Percentiles rank a stretch among this genome's conserved stretches.
These are phyloP conservation scores for Hydropsyche betteni DNA, from an alignment of 2,888 invertebrate genomes.

Conservation along the genomic window DNA sequence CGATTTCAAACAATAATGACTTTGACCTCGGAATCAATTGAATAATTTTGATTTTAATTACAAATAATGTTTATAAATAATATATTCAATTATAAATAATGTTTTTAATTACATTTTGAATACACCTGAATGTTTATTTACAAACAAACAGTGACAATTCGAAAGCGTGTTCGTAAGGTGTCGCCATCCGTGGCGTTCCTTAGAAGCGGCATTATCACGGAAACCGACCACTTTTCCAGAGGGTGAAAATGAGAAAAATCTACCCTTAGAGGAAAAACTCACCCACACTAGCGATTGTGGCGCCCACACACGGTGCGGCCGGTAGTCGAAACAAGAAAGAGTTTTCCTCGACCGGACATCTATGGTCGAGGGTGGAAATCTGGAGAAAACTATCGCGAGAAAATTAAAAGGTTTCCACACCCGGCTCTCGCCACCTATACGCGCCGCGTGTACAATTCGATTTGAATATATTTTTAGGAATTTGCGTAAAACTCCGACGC, in stretches of 20 bases:
- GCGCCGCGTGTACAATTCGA: no score
- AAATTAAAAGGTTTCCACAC: constrained; percentile 6
- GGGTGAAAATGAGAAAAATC: constrained; percentile 38
- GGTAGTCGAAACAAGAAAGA: constrained; percentile 34
- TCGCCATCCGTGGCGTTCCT: constrained; percentile 38
- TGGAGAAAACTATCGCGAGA: constrained; percentile 7
- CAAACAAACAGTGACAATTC: background rate
- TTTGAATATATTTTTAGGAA: no score
- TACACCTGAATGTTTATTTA: background rate
- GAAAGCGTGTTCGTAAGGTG: background rate
- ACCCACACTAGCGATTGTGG: constrained; percentile 33
- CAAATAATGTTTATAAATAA: no score
- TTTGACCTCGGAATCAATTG: no score
- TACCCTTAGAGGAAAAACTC: constrained; percentile 8
- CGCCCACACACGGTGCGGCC: constrained; percentile 38
- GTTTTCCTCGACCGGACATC: constrained; percentile 42
- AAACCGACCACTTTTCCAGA: constrained; percentile 43
- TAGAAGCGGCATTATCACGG: constrained; percentile 44
- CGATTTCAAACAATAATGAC: no score
- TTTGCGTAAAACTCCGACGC: no score
- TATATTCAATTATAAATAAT: no score
- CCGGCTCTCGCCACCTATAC: background rate
- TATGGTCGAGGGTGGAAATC: constrained; percentile 32
- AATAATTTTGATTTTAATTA: no score
- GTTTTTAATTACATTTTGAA: no score